Evolutionary conservation across 2,888 invertebrate genomes (phyloP), one percentile per base, ranked within the genome.

Genomic region (Watsonalla binaria): DNA sequence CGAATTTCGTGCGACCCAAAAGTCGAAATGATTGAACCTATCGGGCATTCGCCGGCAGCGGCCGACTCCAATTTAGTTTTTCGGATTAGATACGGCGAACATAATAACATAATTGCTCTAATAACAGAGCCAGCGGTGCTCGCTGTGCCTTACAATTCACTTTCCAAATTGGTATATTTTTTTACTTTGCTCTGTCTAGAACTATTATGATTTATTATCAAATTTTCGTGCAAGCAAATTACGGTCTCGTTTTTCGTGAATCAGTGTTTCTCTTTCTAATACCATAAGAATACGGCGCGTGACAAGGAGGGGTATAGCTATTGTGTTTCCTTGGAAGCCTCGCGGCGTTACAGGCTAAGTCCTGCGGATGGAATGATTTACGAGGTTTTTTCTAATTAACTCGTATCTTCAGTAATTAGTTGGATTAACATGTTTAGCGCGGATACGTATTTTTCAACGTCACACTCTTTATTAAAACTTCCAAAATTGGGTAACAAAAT

Each of bases 41-140:
- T 86, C 84, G 84, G 83, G 82, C 86, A 84, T 83, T 84, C 76
- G 89, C 88, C 89, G 87, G 87, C 90, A 89, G 90, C 88, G 88
- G 82, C 81, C 78, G 77, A 82, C 83, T 88, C 90, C 90, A 90
- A 90, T 90, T 90, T 90, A 85, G 85, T 90, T 90, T 90, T 90
- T 89, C 82, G 86, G 85, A 90, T 90, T 90, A 90, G 90, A 90
- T 87, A 90, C 90, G 87, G 88, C 88, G 79, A 86, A 88, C 86
- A 88, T 90, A 90, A 90, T 90, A 89, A 90, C 90, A 90, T 90
- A 90, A 90, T 90, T 90, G 90, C 74, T 87, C 86, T 90, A 90
- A 90, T 90, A 90, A 90, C 84, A 90, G 84, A 76, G 79, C 78
- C 74, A 81, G 76, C 82, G 77, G 76, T 72, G 78, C 80, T 75